A percentile compares a stretch with the other conserved stretches of the same genome.
Conservation (phyloP, 2,113 vertebrate genomes). For the Bombycilla garrulus region DNA sequence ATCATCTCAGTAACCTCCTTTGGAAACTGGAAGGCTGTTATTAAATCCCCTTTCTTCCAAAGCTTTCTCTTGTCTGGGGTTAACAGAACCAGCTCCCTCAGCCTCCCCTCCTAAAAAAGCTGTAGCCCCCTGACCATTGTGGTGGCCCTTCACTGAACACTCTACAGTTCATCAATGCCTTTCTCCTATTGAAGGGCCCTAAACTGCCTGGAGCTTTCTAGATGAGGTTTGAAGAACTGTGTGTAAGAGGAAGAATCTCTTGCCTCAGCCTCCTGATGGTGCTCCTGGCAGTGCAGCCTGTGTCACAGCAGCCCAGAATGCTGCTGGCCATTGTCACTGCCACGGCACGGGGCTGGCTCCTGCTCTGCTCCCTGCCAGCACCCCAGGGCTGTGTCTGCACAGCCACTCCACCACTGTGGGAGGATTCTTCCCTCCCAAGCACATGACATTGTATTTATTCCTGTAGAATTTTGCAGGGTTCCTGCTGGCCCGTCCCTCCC, state of each 20-base stretch:
- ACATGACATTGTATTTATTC: neutral
- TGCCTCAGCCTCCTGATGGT: neutral
- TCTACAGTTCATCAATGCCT: neutral
- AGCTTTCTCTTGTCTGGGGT: neutral
- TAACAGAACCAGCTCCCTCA: neutral
- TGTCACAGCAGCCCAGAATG: neutral
- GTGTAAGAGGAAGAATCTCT: neutral
- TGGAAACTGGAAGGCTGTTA: neutral
- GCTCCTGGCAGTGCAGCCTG: neutral
- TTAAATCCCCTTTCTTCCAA: neutral
- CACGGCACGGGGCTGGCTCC: neutral
- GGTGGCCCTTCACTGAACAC: rapidly evolving
- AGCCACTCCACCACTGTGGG: neutral
- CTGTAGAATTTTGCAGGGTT: neutral
- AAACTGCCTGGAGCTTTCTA: neutral
- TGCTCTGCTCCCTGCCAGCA: neutral
- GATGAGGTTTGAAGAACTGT: neutral
- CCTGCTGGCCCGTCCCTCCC: neutral
- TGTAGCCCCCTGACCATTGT: neutral
- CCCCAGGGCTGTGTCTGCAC: neutral
- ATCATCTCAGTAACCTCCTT: neutral
- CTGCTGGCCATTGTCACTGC: rapidly evolving
- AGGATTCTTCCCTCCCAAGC: neutral
- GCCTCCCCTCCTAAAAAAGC: neutral
- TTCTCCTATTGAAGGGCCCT: neutral